Conservation (phyloP, 2,797 vertebrate species). For the Buceros bicornis region DNA sequence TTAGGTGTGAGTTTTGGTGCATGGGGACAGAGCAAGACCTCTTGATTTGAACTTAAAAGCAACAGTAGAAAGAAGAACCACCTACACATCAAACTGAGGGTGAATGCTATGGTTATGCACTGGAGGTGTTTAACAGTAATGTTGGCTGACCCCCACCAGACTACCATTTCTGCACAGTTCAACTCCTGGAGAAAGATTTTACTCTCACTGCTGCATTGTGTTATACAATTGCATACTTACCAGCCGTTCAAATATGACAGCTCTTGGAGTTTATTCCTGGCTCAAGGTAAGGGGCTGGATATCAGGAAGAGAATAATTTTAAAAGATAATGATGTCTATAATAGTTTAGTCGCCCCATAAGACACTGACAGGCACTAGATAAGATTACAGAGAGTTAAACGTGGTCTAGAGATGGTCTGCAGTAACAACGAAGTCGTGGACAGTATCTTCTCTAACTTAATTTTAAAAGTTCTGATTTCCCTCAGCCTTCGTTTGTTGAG, state of each 20-base stretch:
- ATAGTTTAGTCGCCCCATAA: neutral
- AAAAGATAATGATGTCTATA: neutral
- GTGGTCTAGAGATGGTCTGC: neutral
- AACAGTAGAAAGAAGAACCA: neutral
- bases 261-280: neutral
- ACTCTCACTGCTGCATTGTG: neutral
- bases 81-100: rapidly evolving
- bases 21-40: neutral
- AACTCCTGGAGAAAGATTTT: neutral
- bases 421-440: neutral
- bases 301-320: neutral
- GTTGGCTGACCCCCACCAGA: neutral
- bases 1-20: neutral
- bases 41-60: neutral
- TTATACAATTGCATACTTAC: neutral
- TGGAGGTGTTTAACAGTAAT: neutral
- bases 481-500: neutral
- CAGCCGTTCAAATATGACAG: rapidly evolving
- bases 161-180: neutral
- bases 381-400: neutral
- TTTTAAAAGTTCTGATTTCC: neutral
- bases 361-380: neutral
- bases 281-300: neutral
- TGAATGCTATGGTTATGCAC: neutral
- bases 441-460: neutral